Evolutionary conservation across 2,888 invertebrate genomes (phyloP), one percentile per base, ranked within the genome.

Genomic region (Scaptomyza parva): DNA sequence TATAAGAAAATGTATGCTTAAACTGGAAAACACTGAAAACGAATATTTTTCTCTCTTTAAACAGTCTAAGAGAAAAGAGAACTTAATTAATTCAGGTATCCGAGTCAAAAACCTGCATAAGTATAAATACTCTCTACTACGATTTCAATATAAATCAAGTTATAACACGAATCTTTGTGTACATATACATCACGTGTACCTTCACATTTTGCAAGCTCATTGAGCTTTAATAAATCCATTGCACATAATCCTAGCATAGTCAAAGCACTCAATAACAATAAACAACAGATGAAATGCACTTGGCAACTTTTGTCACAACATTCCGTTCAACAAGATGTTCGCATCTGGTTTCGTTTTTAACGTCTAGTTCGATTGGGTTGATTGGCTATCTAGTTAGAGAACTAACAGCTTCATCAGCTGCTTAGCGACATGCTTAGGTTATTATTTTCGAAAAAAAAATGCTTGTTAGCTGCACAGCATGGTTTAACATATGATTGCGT

Each of bases 261-360:
- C 30, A 37, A 14, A 45, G 18, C 26, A 30, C 12, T 4, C 12
- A 43, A 24, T 26, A 12, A 8, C 14, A 9, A 43, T n/a, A 47
- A 6, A 43, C 51, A 57, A 52, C 53, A 26, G 28, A n/a, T 12
- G 17, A 44, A 2, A 20, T 45, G 9, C 2, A 39, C 22, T 45
- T 26, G 14, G 14, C 22, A 35, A 62, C 63, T 64, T 51, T 68
- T 51, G 14, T 51, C 48, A 30, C 9, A 47, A 43, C 33, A 48
- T 26, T 22, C 33, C 39, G 39, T 17, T 39, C 44, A 18, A 18
- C 17, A 14, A 37, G n/a, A 12, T 24, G 17, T 60, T 44, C 70
- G 14, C 84, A 84, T 62, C 66, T 84, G 81, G 26, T 22, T 14
- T 12, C 47, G 47, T 52, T 52, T 30, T 65, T 63, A 61, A 59